Percentiles rank a stretch among this genome's conserved stretches.
phyloP scores from a whole-genome alignment of 2,797 vertebrate genomes.

The Pteropus rufus region DNA sequence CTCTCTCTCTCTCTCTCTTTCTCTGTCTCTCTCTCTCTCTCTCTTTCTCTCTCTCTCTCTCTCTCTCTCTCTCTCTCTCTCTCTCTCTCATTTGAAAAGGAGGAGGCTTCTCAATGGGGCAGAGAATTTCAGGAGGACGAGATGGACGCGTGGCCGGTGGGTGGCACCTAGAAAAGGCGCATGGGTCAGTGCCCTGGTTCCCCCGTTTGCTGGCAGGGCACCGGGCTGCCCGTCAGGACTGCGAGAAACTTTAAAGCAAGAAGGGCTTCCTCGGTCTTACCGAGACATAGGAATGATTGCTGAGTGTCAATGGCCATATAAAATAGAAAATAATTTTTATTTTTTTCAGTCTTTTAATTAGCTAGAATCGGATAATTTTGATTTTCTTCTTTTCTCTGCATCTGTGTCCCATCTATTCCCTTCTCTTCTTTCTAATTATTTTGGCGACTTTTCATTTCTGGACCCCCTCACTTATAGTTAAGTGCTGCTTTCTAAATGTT shows the following conservation, averaged over 20 bases:
- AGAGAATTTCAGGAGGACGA: neutral
- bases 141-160: neutral
- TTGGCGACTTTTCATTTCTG: neutral
- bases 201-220: neutral
- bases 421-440: neutral
- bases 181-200: neutral
- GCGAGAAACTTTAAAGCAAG: neutral
- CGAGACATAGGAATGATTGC: neutral
- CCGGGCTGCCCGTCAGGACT: neutral
- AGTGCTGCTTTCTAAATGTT: neutral
- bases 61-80: no score
- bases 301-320: neutral
- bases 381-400: neutral
- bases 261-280: neutral
- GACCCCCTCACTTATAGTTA: neutral
- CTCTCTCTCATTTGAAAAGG: neutral
- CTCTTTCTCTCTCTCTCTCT: no score
- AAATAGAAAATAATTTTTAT: neutral
- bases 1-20: no score
- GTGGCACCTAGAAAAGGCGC: neutral
- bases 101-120: neutral
- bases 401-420: neutral
- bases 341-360: conserved; percentile 29
- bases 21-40: no score
- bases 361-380: conserved; percentile 22